phyloP scores from a whole-genome alignment of 2,888 invertebrate genomes.

The Sycophila texana region DNA sequence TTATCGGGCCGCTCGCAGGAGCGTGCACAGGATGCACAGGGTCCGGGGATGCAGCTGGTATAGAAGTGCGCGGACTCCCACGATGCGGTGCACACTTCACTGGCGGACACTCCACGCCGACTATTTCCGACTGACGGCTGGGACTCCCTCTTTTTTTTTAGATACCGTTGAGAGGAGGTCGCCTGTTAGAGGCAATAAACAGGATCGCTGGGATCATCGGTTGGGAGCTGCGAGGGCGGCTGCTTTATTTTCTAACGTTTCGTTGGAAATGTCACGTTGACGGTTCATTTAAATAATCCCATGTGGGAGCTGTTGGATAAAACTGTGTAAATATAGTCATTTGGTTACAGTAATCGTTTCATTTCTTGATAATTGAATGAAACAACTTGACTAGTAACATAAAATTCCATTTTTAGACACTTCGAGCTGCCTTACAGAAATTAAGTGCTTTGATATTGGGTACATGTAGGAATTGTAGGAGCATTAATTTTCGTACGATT shows the following conservation, averaged over 20 bases:
- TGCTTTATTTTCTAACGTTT: slow-evolving; percentile 1
- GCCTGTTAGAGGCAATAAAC: slow-evolving; percentile 15
- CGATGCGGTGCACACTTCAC: neutral
- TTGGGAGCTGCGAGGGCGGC: neutral
- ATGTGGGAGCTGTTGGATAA: neutral
- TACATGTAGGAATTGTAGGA: no score
- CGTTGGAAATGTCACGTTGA: neutral
- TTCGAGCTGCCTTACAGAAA: no score
- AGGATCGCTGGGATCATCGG: neutral
- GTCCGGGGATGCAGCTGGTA: no score
- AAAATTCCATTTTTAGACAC: no score
- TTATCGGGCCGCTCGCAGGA: neutral
- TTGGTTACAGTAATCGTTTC: no score
- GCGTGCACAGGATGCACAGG: no score
- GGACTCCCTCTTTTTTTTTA: neutral
- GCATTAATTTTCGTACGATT: no score
- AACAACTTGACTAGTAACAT: no score
- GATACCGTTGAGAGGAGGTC: neutral
- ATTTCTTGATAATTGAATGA: no score
- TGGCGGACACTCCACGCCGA: neutral
- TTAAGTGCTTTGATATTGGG: no score
- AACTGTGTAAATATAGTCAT: no score
- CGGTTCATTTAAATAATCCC: neutral
- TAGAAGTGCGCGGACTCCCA: neutral
- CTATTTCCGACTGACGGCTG: neutral